phyloP scores from a whole-genome alignment of 2,888 invertebrate species.

The Xylota segnis region DNA sequence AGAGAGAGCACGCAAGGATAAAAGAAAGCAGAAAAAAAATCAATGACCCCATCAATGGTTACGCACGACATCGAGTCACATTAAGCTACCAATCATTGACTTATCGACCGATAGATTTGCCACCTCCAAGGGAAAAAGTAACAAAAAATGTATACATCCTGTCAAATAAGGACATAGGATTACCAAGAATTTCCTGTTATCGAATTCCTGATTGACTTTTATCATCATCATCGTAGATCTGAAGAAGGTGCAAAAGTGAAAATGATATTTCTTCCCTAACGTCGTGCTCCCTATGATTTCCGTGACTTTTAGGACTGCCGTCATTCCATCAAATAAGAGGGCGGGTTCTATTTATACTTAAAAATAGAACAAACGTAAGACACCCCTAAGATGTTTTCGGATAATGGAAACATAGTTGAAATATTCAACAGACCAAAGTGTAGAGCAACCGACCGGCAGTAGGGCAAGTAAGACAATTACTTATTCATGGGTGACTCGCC shows the following conservation, averaged over 20 bases:
- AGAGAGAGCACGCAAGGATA: neutral
- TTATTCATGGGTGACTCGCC: conserved; percentile 19
- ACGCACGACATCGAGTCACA: neutral
- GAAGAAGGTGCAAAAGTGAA: conserved; percentile 15
- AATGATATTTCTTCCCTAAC: conserved; percentile 5
- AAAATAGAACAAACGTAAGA: conserved; percentile 12
- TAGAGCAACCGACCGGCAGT: neutral
- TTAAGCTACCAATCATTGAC: conserved; percentile 22
- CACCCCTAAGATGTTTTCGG: neutral
- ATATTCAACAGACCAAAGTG: conserved; percentile 1
- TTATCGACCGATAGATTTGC: conserved; percentile 22
- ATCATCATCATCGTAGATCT: conserved; percentile 15
- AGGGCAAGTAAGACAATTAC: neutral
- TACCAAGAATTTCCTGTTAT: conserved; percentile 2
- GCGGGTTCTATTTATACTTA: neutral
- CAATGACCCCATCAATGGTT: conserved; percentile 6
- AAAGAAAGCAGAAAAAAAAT: neutral
- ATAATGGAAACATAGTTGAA: neutral
- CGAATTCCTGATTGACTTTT: conserved; percentile 18
- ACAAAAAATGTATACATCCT: neutral
- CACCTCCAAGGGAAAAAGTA: neutral
- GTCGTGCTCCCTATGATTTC: neutral
- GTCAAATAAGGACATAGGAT: neutral
- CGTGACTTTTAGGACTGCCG: neutral
- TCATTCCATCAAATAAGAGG: conserved; percentile 5